Percentiles rank a stretch among this genome's conserved stretches.
phyloP scores from a whole-genome alignment of 2,888 invertebrate species.

The Brenthis hecate region DNA sequence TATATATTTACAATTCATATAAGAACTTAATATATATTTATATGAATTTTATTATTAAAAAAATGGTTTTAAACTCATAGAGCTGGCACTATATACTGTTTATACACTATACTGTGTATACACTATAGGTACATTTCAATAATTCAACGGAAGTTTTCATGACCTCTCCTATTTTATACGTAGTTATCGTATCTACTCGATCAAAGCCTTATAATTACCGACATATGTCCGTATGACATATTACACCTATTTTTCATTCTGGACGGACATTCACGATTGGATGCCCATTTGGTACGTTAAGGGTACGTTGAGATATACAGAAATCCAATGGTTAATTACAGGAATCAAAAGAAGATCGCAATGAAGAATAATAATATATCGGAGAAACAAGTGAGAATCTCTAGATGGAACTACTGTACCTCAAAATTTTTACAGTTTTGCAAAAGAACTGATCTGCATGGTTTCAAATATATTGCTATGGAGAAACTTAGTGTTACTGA shows the following conservation, averaged over 20 bases:
- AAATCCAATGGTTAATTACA: constrained; percentile 30
- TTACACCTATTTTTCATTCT: constrained; percentile 46
- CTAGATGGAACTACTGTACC: constrained; percentile 46
- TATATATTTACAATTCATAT: no score
- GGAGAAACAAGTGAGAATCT: constrained; percentile 40
- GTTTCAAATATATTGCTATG: constrained; percentile 86
- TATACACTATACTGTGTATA: not conserved
- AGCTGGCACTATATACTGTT: not conserved
- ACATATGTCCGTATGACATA: constrained; percentile 49
- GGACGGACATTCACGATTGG: constrained; percentile 30
- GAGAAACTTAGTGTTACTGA: constrained; percentile 79
- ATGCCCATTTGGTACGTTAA: constrained; percentile 13
- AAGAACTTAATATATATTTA: no score
- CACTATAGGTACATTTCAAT: not conserved
- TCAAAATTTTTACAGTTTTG: constrained; percentile 82
- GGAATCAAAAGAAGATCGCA: constrained; percentile 8
- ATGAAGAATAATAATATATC: constrained; percentile 23
- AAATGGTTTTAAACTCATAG: not conserved
- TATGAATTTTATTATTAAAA: no score
- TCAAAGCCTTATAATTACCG: constrained; percentile 57
- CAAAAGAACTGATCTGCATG: constrained; percentile 86
- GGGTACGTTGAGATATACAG: constrained; percentile 15
- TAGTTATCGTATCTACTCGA: constrained; percentile 47
- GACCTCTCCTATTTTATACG: constrained; percentile 19
- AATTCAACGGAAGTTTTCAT: constrained; percentile 14